Percentiles rank a stretch among this genome's conserved stretches.
Conservation (phyloP, 2,797 vertebrate genomes). For the Schizopygopsis pylzovi region DNA sequence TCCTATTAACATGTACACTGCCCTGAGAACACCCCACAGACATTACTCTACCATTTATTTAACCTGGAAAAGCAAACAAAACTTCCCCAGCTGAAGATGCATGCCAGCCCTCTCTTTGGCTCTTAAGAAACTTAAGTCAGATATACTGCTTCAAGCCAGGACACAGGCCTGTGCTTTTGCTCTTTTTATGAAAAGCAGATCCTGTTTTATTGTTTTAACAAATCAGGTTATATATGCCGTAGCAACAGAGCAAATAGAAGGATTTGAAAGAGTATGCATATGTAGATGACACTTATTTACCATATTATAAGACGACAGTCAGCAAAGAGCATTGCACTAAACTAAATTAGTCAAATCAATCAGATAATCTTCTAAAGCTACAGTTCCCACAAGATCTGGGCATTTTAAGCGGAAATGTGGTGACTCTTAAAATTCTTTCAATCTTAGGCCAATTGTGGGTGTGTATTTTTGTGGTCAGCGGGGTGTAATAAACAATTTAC, state of each 20-base stretch:
- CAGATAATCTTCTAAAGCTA: background rate
- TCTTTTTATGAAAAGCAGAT: conserved; percentile 42
- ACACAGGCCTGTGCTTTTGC: conserved; percentile 59
- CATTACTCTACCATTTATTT: conserved; percentile 57
- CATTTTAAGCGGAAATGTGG: conserved; percentile 14
- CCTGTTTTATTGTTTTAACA: background rate
- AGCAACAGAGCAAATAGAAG: background rate
- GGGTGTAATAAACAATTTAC: conserved; percentile 1
- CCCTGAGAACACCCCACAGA: conserved; percentile 42
- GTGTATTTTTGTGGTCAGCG: background rate
- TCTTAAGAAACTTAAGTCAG: conserved; percentile 54
- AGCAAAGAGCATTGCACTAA: background rate
- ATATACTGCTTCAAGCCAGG: conserved; percentile 39
- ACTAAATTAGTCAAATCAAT: background rate
- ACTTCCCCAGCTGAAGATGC: conserved; percentile 56
- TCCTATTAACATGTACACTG: conserved; percentile 13
- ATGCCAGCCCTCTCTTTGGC: conserved; percentile 45
- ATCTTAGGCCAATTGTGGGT: conserved; percentile 43
- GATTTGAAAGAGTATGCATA: background rate
- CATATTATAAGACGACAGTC: background rate
- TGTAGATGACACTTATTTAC: background rate
- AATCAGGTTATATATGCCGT: background rate
- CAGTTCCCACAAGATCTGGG: conserved; percentile 16
- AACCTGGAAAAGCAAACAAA: conserved; percentile 55
- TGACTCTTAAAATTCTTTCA: background rate